Evolutionary conservation across 2,797 vertebrate species (phyloP).

Genomic region (Aldrovandia affinis): DNA sequence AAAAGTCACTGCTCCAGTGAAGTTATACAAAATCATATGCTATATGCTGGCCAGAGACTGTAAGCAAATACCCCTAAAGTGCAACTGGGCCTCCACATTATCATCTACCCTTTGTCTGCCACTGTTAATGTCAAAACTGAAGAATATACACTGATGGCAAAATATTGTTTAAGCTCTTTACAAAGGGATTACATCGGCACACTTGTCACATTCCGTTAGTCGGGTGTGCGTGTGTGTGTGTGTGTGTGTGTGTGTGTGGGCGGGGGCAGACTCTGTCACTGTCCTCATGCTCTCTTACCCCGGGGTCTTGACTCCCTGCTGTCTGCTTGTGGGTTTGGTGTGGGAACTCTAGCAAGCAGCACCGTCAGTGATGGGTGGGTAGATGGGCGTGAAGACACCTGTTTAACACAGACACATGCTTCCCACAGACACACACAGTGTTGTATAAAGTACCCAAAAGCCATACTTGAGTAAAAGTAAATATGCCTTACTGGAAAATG

Average conservation of each 20-base stretch:
- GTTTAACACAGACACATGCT: not conserved
- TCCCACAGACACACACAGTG: not conserved
- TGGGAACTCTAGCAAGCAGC: conserved; percentile 3
- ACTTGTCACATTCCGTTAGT: conserved; percentile 34
- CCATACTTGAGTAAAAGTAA: too few species aligned
- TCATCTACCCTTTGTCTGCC: conserved; percentile 2
- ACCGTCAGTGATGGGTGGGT: not conserved
- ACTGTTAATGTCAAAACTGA: not conserved
- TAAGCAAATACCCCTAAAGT: not conserved
- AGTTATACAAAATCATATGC: not conserved
- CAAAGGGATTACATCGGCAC: not conserved
- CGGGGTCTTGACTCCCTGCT: conserved; percentile 13
- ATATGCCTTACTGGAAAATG: too few species aligned
- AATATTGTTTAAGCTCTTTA: not conserved
- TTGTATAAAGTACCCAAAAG: too few species aligned
- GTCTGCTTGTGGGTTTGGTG: not conserved
- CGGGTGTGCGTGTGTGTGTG: conserved; percentile 4
- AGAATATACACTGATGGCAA: not conserved
- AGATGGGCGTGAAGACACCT: not conserved
- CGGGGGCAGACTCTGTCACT: not conserved
- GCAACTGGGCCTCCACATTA: not conserved
- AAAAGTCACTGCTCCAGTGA: not conserved
- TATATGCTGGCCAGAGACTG: not conserved
- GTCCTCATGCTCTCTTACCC: conserved; percentile 22
- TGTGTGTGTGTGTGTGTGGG: conserved; percentile 5